These are phyloP conservation scores for Tricholaema leucomelas DNA, from an alignment of 2,113 vertebrate species.

Conservation along the genomic window DNA sequence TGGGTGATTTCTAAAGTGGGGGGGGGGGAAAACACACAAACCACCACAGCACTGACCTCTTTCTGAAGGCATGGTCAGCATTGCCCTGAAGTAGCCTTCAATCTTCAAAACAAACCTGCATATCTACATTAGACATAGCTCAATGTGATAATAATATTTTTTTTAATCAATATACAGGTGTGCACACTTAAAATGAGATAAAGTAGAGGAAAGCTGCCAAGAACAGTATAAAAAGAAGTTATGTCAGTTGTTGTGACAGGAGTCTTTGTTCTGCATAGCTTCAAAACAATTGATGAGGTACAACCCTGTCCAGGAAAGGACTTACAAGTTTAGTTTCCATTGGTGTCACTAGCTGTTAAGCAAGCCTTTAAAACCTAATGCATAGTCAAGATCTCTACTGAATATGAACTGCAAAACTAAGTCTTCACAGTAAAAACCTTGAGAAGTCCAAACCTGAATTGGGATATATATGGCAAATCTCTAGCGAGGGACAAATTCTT, in stretches of 20 bases:
- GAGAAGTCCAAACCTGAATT: background rate
- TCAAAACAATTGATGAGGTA: background rate
- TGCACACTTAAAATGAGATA: background rate
- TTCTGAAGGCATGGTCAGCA: background rate
- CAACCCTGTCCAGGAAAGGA: background rate
- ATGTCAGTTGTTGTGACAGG: background rate
- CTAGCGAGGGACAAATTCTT: background rate
- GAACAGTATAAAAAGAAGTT: background rate
- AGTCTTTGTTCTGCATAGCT: background rate
- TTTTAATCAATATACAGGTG: background rate
- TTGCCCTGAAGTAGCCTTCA: background rate
- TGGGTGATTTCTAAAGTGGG: too few relatives aligned
- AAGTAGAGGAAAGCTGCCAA: background rate
- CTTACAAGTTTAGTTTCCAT: fast-evolving
- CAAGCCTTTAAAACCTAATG: background rate
- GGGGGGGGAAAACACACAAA: too few relatives aligned
- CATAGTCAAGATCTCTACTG: background rate
- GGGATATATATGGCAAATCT: background rate
- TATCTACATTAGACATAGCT: background rate
- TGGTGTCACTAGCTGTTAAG: background rate
- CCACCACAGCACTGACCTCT: background rate
- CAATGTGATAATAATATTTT: background rate
- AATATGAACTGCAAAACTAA: background rate
- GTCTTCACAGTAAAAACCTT: background rate
- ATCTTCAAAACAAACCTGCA: background rate